Conservation (phyloP, 2,888 invertebrate genomes). For the Agonopterix arenella region DNA sequence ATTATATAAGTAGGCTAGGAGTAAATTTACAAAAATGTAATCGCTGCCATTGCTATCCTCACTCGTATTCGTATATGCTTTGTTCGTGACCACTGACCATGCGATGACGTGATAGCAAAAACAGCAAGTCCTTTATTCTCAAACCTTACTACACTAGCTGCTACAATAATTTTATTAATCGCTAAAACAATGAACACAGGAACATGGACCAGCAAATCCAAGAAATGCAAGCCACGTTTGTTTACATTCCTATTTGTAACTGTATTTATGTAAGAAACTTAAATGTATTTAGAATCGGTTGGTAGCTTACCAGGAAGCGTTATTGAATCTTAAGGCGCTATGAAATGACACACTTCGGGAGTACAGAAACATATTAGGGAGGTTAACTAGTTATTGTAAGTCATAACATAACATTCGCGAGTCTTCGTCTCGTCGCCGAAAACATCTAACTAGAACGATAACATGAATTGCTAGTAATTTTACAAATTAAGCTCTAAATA, state of each 20-base stretch:
- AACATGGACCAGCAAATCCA: conserved; percentile 53
- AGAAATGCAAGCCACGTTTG: conserved; percentile 37
- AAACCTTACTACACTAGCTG: conserved; percentile 30
- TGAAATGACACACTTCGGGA: too few species aligned
- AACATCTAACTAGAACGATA: too few species aligned
- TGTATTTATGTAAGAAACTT: too few species aligned
- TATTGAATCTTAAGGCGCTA: too few species aligned
- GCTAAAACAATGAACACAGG: conserved; percentile 62
- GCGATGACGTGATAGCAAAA: conserved; percentile 27
- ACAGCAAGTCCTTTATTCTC: conserved; percentile 28
- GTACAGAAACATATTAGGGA: too few species aligned
- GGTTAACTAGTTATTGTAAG: too few species aligned
- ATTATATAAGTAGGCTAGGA: conserved; percentile 20
- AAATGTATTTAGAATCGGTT: too few species aligned
- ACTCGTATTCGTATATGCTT: conserved; percentile 3
- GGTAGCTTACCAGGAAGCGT: too few species aligned
- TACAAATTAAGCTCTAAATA: not conserved
- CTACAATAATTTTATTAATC: conserved; percentile 28
- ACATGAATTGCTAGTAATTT: too few species aligned
- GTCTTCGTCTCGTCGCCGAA: too few species aligned
- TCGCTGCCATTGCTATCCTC: conserved; percentile 29
- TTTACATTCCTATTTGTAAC: not conserved
- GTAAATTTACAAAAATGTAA: conserved; percentile 25
- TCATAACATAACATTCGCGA: too few species aligned
- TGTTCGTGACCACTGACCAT: not conserved